Percentiles rank a stretch among this genome's conserved stretches.
Evolutionary conservation across 2,797 vertebrate genomes (phyloP).

Genomic region (Manis pentadactyla): DNA sequence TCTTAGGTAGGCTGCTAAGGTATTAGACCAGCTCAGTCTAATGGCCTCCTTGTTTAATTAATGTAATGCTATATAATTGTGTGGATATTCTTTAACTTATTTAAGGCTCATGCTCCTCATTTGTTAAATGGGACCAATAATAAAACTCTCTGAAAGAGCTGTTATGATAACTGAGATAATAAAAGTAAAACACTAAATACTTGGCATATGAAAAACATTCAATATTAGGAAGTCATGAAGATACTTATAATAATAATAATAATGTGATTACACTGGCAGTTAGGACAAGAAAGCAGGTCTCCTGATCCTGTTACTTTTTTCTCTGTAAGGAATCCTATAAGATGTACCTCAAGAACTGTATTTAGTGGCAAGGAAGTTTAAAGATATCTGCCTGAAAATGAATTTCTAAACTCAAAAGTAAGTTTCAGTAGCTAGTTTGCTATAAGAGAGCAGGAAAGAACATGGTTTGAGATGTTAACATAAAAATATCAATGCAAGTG

Average conservation of each 20-base stretch:
- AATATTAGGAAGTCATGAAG: background rate
- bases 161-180: background rate
- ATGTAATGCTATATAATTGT: background rate
- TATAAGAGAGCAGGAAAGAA: background rate
- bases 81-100: background rate
- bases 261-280: background rate
- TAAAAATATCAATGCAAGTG: background rate
- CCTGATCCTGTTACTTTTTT: background rate
- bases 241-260: background rate
- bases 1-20: background rate
- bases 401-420: conserved; percentile 19
- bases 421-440: background rate
- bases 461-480: background rate
- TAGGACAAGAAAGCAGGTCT: background rate
- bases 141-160: conserved; percentile 9
- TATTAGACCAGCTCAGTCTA: background rate
- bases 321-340: background rate
- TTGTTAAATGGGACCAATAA: background rate
- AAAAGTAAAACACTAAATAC: background rate
- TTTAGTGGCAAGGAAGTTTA: background rate
- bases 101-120: background rate
- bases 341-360: background rate
- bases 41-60: background rate
- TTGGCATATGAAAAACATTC: background rate
- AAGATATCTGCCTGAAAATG: background rate